Evolutionary conservation across 2,797 vertebrate genomes (phyloP).

Genomic region (Dallia pectoralis): DNA sequence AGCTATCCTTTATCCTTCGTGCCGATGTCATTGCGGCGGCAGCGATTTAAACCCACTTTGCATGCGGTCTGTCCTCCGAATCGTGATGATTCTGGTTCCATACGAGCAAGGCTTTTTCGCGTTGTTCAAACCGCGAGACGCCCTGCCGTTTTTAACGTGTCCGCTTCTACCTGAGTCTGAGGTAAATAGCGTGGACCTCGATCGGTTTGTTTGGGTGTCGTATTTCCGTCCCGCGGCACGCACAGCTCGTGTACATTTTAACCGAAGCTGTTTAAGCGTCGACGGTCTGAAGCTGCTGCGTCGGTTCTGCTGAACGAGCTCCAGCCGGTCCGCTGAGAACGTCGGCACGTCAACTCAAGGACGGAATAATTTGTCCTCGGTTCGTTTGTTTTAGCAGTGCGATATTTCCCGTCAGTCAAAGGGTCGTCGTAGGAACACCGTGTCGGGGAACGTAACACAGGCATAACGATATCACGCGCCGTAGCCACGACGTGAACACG

Average conservation of each 20-base stretch:
- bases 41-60: slow-evolving; percentile 36
- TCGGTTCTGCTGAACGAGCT: slow-evolving; percentile 19
- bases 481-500: neutral
- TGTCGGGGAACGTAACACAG: neutral
- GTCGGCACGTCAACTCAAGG: slow-evolving; percentile 10
- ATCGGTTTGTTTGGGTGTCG: slow-evolving; percentile 31
- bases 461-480: neutral
- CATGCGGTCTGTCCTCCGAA: neutral
- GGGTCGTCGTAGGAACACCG: neutral
- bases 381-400: neutral
- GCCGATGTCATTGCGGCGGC: slow-evolving; percentile 44
- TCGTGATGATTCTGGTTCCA: slow-evolving; percentile 15
- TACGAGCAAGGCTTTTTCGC: neutral
- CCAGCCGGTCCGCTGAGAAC: slow-evolving; percentile 9
- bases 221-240: slow-evolving; percentile 14
- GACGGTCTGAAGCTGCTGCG: slow-evolving; percentile 5
- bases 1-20: slow-evolving; percentile 12
- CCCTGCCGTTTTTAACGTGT: neutral
- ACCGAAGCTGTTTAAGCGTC: slow-evolving; percentile 7
- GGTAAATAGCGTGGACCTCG: neutral
- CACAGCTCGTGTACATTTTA: slow-evolving; percentile 21
- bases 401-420: slow-evolving; percentile 18
- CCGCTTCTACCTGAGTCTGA: neutral
- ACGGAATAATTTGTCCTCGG: neutral
- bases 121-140: too few species aligned